These are phyloP conservation scores for Ifrita kowaldi DNA, from an alignment of 2,113 vertebrate genomes.

Conservation along the genomic window DNA sequence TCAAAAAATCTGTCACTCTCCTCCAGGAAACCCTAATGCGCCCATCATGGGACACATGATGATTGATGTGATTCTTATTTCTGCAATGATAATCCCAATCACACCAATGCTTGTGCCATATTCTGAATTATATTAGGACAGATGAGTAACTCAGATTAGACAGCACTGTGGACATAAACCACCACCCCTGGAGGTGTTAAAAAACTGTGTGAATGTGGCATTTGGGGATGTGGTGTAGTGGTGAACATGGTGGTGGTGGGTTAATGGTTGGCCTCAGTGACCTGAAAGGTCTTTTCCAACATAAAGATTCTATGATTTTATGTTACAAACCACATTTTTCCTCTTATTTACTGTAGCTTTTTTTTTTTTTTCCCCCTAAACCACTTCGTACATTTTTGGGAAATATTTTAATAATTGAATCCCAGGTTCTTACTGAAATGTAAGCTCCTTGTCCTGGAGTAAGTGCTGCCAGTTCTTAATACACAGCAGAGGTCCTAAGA, in stretches of 20 bases:
- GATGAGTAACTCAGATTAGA: neutral
- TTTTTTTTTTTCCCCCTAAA: too few species aligned
- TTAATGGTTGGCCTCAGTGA: neutral
- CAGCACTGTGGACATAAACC: neutral
- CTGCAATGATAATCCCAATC: neutral
- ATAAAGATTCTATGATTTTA: neutral
- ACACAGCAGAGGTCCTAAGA: neutral
- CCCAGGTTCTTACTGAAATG: neutral
- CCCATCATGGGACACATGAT: neutral
- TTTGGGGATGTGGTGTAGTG: accelerated
- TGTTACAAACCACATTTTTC: neutral
- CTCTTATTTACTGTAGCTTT: neutral
- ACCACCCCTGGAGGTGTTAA: neutral
- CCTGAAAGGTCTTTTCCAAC: neutral
- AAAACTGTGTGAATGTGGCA: neutral
- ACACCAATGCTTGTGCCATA: neutral
- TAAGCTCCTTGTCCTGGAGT: neutral
- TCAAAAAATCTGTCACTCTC: neutral
- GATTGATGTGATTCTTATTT: neutral
- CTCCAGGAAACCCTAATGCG: neutral
- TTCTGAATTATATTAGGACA: neutral
- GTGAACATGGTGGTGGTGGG: accelerated
- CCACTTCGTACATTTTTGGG: neutral
- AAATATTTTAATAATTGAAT: neutral
- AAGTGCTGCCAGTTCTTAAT: neutral